Conservation (phyloP, 2,888 invertebrate genomes). For the Sesamia inferens region DNA sequence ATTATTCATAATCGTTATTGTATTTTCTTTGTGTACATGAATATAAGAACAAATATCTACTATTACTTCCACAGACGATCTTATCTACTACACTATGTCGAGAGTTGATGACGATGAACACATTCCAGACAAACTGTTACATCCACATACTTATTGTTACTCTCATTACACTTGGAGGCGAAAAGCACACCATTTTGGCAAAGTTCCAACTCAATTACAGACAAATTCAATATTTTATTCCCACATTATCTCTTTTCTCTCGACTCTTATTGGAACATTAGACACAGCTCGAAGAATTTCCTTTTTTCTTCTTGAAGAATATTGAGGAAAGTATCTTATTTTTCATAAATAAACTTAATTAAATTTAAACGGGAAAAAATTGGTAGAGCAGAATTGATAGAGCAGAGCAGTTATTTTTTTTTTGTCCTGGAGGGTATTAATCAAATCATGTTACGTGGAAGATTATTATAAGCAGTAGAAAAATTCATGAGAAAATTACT, state of each 20-base stretch:
- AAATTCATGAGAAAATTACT: conserved; percentile 31
- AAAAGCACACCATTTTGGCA: conserved; percentile 44
- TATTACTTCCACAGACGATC: neutral
- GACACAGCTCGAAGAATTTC: neutral
- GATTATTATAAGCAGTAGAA: neutral
- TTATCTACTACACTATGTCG: conserved; percentile 5
- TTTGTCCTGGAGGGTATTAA: conserved; percentile 15
- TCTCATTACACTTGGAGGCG: conserved; percentile 20
- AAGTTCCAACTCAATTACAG: conserved; percentile 46
- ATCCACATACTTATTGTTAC: conserved; percentile 28
- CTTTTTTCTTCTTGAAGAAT: neutral
- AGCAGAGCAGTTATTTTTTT: no score
- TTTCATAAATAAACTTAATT: conserved; percentile 20
- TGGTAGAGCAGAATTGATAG: conserved; percentile 12
- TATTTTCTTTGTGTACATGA: neutral
- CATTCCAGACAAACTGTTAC: conserved; percentile 22
- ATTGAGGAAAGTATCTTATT: neutral
- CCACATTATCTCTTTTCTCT: conserved; percentile 32
- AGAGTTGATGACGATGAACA: neutral
- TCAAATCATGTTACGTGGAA: conserved; percentile 26
- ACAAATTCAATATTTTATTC: conserved; percentile 39
- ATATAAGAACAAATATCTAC: neutral
- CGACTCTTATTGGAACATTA: conserved; percentile 15
- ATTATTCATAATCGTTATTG: conserved; percentile 17
- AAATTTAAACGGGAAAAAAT: neutral